Evolutionary conservation across 37 sponge, comb jelly and placozoan species (phyloP).

Genomic region (Spongilla lacustris): DNA sequence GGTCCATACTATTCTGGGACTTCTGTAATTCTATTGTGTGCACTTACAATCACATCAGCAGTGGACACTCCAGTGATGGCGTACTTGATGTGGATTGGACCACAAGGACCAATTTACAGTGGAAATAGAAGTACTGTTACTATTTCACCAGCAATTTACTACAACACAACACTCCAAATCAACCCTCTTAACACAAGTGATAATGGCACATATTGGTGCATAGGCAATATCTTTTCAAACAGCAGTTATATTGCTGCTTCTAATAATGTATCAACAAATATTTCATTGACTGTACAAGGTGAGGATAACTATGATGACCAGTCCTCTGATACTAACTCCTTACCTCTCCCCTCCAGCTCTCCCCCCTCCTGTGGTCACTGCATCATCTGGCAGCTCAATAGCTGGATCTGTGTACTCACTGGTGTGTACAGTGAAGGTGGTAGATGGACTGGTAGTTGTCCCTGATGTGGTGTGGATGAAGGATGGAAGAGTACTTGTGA

Average conservation of each 20-base stretch:
- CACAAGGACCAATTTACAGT: not conserved
- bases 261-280: not conserved
- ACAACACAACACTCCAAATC: not conserved
- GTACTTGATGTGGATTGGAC: not conserved
- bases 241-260: not conserved
- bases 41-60: not conserved
- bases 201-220: not conserved
- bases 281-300: not conserved
- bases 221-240: not conserved
- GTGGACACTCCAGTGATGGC: not conserved
- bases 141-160: not conserved
- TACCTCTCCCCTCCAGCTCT: not conserved
- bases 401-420: constrained; percentile 42
- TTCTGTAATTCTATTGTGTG: not conserved
- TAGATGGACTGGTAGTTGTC: not conserved
- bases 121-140: not conserved
- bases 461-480: constrained; percentile 36
- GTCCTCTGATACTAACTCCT: not conserved
- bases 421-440: constrained; percentile 17
- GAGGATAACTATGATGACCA: not conserved
- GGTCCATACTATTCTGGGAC: not conserved
- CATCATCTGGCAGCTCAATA: not conserved
- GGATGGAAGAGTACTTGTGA: not conserved
- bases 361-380: not conserved
- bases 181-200: not conserved